A percentile compares a stretch with the other conserved stretches of the same genome.
These are phyloP conservation scores for Augochlorella aurata DNA, from an alignment of 2,888 invertebrate species.

Conservation along the genomic window DNA sequence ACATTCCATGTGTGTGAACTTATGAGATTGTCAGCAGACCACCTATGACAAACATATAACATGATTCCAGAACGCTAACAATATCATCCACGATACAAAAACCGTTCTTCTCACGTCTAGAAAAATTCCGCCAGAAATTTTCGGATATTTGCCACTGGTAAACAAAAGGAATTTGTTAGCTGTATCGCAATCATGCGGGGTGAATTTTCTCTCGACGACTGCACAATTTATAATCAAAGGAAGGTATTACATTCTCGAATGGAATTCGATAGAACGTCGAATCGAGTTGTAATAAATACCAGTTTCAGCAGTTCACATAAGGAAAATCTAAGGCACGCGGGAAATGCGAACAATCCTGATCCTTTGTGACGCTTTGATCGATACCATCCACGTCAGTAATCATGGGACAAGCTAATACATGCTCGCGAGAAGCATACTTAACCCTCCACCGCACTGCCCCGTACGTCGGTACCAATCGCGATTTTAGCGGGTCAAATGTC, in stretches of 20 bases:
- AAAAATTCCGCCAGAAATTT: too few species aligned
- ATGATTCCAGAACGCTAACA: too few species aligned
- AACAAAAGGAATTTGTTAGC: background rate
- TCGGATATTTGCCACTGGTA: background rate
- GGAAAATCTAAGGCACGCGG: background rate
- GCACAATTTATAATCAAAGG: background rate
- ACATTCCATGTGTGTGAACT: too few species aligned
- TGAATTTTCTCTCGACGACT: background rate
- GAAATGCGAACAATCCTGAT: background rate
- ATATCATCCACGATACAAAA: too few species aligned
- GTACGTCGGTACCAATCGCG: too few species aligned
- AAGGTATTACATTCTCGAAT: background rate
- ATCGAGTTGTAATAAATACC: constrained; percentile 3
- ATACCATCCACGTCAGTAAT: background rate
- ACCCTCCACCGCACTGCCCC: background rate
- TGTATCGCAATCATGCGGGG: background rate
- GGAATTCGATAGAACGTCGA: background rate
- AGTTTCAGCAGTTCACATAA: background rate
- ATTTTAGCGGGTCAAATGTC: too few species aligned
- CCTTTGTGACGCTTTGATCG: background rate
- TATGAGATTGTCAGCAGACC: too few species aligned
- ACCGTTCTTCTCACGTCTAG: too few species aligned
- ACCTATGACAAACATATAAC: too few species aligned
- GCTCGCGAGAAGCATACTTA: background rate
- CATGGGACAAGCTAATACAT: background rate